phyloP scores from a whole-genome alignment of 1,140 invertebrate genomes.

The Saxidomus purpurata region DNA sequence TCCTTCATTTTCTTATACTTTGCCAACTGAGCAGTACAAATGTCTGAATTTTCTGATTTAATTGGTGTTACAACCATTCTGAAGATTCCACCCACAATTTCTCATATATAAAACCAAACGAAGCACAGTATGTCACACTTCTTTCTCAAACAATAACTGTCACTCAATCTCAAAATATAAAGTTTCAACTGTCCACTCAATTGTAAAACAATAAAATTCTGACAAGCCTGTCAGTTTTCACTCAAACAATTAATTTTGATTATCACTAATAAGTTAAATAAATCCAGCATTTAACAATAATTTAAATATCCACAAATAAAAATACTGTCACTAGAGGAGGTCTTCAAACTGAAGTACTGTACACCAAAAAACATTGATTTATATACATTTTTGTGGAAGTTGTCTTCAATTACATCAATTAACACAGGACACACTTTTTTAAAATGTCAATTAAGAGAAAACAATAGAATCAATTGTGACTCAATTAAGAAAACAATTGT shows the following conservation, averaged over 20 bases:
- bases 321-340: background rate
- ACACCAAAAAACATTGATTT: background rate
- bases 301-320: background rate
- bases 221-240: background rate
- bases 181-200: background rate
- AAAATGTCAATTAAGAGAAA: constrained; percentile 38
- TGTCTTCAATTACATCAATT: constrained; percentile 9
- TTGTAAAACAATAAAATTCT: background rate
- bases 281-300: background rate
- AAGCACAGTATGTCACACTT: background rate
- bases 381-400: constrained; percentile 17
- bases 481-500: constrained; percentile 23
- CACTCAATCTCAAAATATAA: background rate
- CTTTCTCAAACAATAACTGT: background rate
- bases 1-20: constrained; percentile 45
- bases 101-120: background rate
- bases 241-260: constrained; percentile 10
- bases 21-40: no score
- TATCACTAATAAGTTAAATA: background rate
- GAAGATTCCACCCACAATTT: background rate
- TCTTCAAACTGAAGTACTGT: background rate
- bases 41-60: background rate
- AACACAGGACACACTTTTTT: constrained; percentile 17
- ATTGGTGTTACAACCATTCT: constrained; percentile 27
- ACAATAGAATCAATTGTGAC: constrained; percentile 28